A percentile compares a stretch with the other conserved stretches of the same genome.
Evolutionary conservation across 2,888 invertebrate genomes (phyloP).

Genomic region (Latheticus oryzae): DNA sequence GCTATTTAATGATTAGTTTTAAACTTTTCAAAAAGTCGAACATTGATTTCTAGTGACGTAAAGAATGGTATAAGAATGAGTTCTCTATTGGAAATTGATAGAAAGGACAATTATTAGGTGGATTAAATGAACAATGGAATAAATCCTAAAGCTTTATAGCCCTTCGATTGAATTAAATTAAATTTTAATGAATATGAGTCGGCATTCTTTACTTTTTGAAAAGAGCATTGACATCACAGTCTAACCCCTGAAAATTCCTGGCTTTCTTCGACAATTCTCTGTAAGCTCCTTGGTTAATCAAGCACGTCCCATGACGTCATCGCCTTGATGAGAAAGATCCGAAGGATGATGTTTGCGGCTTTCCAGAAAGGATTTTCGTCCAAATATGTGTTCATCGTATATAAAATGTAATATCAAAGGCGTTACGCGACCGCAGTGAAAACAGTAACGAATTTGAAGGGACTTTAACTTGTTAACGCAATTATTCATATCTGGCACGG

Average conservation of each 20-base stretch:
- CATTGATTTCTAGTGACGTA: constrained; percentile 4
- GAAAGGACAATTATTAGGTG: constrained; percentile 6
- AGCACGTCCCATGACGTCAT: constrained; percentile 15
- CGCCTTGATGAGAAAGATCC: constrained; percentile 11
- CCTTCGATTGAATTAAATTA: constrained; percentile 1
- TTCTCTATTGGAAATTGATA: constrained; percentile 7
- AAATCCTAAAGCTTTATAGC: constrained; percentile 1
- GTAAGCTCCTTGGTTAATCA: constrained; percentile 4
- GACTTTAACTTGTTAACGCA: constrained; percentile 14
- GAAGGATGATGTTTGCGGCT: constrained; percentile 4
- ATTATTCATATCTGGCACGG: constrained; percentile 20
- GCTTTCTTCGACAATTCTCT: neutral
- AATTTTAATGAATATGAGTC: no score
- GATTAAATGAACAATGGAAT: neutral
- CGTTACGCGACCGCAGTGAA: constrained; percentile 12
- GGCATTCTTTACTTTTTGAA: no score
- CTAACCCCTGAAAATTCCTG: neutral
- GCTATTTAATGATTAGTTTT: no score
- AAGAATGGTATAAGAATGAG: neutral
- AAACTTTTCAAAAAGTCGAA: neutral
- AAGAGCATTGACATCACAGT: no score
- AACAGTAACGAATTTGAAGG: constrained; percentile 10
- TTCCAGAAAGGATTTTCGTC: neutral
- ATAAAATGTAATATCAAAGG: constrained; percentile 9
- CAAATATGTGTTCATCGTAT: constrained; percentile 8